These are phyloP conservation scores for Lepidocolaptes lacrymiger DNA, from an alignment of 2,797 vertebrate genomes.

Conservation along the genomic window DNA sequence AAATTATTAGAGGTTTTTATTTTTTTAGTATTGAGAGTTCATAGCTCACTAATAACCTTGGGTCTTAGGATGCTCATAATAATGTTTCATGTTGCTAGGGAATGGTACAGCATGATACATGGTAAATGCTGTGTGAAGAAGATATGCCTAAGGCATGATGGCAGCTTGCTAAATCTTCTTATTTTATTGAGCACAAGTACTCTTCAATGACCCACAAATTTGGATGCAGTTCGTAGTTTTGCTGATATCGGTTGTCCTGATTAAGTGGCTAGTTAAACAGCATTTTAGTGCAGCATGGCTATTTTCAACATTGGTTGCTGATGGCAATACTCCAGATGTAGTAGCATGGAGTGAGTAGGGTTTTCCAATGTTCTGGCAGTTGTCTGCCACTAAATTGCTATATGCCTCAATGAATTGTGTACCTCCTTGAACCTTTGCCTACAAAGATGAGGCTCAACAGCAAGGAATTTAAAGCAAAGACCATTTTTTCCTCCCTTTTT, in stretches of 20 bases:
- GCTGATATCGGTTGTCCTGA: neutral
- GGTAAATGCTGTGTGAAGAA: neutral
- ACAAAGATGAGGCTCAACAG: neutral
- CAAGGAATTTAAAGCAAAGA: neutral
- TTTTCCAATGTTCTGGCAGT: neutral
- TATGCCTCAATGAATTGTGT: neutral
- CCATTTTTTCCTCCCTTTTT: neutral
- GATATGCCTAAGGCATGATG: neutral
- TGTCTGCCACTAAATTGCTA: neutral
- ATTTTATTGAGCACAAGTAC: neutral
- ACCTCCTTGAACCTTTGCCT: neutral
- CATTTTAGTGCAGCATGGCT: neutral
- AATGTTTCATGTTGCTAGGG: slow-evolving; percentile 41
- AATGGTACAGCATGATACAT: neutral
- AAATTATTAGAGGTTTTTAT: slow-evolving; percentile 10
- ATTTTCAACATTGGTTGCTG: neutral
- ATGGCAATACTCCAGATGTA: neutral
- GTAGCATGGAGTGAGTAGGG: neutral
- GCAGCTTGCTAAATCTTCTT: neutral
- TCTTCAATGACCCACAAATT: neutral
- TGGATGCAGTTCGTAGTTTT: neutral
- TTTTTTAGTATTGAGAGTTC: neutral
- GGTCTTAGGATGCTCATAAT: slow-evolving; percentile 21
- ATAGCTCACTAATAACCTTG: slow-evolving; percentile 28
- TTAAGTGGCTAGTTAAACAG: neutral